Percentiles rank a stretch among this genome's conserved stretches.
phyloP scores from a whole-genome alignment of 2,888 invertebrate genomes.

The Ennomos fuscantarius region DNA sequence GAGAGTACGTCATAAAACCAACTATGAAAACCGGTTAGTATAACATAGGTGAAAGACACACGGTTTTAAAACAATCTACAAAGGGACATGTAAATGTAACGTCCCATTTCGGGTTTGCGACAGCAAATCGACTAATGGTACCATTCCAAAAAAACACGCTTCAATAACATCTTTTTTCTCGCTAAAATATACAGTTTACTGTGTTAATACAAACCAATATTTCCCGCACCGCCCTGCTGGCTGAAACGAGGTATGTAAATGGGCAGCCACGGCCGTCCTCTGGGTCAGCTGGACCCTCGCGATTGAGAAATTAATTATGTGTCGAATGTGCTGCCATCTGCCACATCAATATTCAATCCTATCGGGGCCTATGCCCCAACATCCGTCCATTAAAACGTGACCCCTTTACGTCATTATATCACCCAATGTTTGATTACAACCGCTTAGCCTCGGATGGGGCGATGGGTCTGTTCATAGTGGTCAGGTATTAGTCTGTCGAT shows the following conservation, averaged over 20 bases:
- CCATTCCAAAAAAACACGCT: slow-evolving; percentile 16
- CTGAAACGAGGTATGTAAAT: slow-evolving; percentile 56
- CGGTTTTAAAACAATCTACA: neutral
- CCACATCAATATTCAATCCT: slow-evolving; percentile 80
- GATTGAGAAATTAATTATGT: slow-evolving; percentile 79
- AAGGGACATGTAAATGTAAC: slow-evolving; percentile 18
- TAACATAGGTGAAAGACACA: no score
- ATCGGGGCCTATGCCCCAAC: slow-evolving; percentile 62
- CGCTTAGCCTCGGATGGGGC: slow-evolving; percentile 37
- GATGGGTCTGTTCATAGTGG: slow-evolving; percentile 43
- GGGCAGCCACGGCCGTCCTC: slow-evolving; percentile 24
- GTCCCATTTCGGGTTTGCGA: slow-evolving; percentile 20
- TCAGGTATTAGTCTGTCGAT: slow-evolving; percentile 44
- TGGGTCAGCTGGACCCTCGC: slow-evolving; percentile 56
- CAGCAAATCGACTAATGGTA: slow-evolving; percentile 16
- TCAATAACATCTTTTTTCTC: slow-evolving; percentile 24
- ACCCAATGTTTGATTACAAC: slow-evolving; percentile 38
- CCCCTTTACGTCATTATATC: slow-evolving; percentile 48
- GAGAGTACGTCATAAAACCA: no score
- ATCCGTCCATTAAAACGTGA: slow-evolving; percentile 50
- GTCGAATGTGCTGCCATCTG: slow-evolving; percentile 77
- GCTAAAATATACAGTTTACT: slow-evolving; percentile 20
- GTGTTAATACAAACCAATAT: slow-evolving; percentile 18
- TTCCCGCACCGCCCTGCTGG: slow-evolving; percentile 15
- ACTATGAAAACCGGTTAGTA: no score